phyloP scores from a whole-genome alignment of 2,797 vertebrate genomes.

The Melanotaenia boesemani region DNA sequence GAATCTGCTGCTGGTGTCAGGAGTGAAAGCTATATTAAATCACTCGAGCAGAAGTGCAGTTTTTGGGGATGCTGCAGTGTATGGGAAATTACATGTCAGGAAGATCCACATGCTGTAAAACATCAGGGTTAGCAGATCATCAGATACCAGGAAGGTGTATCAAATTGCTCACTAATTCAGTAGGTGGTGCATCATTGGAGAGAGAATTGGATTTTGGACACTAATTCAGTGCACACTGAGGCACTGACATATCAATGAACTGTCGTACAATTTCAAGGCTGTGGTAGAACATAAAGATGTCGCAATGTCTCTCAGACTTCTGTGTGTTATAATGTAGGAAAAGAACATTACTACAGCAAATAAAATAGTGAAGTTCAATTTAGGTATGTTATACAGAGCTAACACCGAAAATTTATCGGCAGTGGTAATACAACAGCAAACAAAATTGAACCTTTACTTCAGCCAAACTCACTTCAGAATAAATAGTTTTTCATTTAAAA shows the following conservation, averaged over 20 bases:
- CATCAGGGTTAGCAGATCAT: conserved; percentile 58
- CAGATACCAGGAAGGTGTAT: conserved; percentile 31
- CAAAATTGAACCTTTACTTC: not conserved
- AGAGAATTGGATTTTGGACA: conserved; percentile 53
- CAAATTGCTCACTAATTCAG: conserved; percentile 52
- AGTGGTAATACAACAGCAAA: not conserved
- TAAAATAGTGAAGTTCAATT: conserved; percentile 8
- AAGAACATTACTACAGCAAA: not conserved
- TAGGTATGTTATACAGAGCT: not conserved
- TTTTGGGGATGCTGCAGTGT: conserved; percentile 30
- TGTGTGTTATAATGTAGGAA: not conserved
- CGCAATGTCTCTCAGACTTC: conserved; percentile 18
- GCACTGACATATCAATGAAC: conserved; percentile 58
- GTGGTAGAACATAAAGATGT: conserved; percentile 35
- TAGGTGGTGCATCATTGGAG: conserved; percentile 44
- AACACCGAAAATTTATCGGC: not conserved
- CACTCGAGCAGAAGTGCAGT: conserved; percentile 20
- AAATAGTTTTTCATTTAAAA: not conserved
- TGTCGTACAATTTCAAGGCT: conserved; percentile 35
- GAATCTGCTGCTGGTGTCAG: conserved; percentile 15
- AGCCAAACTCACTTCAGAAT: not conserved
- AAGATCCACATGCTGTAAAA: conserved; percentile 55
- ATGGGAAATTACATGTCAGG: conserved; percentile 61
- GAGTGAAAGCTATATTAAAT: conserved; percentile 40
- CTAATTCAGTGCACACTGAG: conserved; percentile 51